phyloP scores from a whole-genome alignment of 2,797 vertebrate genomes.

The Enteromius trimaculatus region DNA sequence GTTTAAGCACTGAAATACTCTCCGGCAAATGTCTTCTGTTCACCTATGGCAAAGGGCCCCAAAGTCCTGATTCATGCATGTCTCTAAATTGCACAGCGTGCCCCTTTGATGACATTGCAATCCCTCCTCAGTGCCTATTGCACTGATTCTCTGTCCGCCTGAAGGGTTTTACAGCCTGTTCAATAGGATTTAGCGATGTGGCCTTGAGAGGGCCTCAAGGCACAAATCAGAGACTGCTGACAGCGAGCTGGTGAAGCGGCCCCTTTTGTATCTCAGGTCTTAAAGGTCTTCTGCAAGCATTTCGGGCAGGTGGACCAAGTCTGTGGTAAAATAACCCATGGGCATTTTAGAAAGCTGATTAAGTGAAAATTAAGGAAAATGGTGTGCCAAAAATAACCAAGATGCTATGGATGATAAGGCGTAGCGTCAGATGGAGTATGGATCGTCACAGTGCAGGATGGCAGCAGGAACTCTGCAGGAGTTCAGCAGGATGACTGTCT shows the following conservation, averaged over 20 bases:
- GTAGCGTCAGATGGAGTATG: background rate
- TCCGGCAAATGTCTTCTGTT: conserved; percentile 26
- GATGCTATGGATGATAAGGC: background rate
- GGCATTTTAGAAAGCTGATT: background rate
- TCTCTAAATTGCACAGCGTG: conserved; percentile 47
- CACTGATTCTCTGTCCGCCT: conserved; percentile 54
- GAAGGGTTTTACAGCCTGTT: conserved; percentile 62
- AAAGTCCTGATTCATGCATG: conserved; percentile 56
- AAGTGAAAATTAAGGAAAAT: conserved; percentile 7
- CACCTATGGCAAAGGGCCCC: conserved; percentile 21
- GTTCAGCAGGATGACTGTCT: conserved; percentile 9
- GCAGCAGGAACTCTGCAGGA: conserved; percentile 1
- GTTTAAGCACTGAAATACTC: conserved; percentile 35
- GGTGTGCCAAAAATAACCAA: background rate
- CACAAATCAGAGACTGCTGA: conserved; percentile 64
- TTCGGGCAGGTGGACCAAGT: conserved; percentile 9
- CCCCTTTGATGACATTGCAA: conserved; percentile 60
- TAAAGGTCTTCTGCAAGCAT: conserved; percentile 34
- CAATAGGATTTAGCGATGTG: conserved; percentile 59
- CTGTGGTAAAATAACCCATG: conserved; percentile 39
- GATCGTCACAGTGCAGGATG: background rate
- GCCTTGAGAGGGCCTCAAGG: conserved; percentile 57
- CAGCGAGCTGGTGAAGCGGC: conserved; percentile 34
- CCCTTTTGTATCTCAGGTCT: conserved; percentile 29
- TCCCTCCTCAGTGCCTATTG: conserved; percentile 54